These are phyloP conservation scores for Cancer borealis DNA, from an alignment of 2,888 invertebrate genomes.

Conservation along the genomic window DNA sequence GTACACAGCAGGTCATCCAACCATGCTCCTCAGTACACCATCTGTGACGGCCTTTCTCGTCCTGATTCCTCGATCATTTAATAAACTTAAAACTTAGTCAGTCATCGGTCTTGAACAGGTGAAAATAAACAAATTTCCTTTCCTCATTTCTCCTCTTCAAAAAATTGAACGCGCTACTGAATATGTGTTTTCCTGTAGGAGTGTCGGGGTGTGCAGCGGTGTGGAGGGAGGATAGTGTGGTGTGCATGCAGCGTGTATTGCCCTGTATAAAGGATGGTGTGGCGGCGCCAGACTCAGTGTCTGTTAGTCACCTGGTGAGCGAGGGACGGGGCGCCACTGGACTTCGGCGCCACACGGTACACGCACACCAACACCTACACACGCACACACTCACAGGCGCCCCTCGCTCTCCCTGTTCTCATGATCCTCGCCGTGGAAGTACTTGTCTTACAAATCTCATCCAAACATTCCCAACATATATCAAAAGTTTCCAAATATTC, in stretches of 20 bases:
- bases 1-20: neutral
- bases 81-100: neutral
- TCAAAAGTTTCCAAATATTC: neutral
- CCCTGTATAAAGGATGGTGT: constrained; percentile 26
- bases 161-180: neutral
- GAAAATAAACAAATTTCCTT: neutral
- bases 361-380: neutral
- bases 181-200: neutral
- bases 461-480: neutral
- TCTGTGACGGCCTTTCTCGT: neutral
- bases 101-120: neutral
- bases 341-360: neutral
- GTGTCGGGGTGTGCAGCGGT: neutral
- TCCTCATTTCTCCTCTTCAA: neutral
- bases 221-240: neutral
- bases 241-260: constrained; percentile 10
- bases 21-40: neutral
- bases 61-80: neutral
- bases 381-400: neutral
- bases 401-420: neutral
- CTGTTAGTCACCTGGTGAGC: constrained; percentile 15
- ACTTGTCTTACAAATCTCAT: neutral
- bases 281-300: constrained; percentile 21
- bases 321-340: neutral
- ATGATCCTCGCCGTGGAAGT: neutral